Evolutionary conservation across 1,140 invertebrate species (phyloP), one percentile per base, ranked within the genome.

Genomic region (Drosophila jambulina): DNA sequence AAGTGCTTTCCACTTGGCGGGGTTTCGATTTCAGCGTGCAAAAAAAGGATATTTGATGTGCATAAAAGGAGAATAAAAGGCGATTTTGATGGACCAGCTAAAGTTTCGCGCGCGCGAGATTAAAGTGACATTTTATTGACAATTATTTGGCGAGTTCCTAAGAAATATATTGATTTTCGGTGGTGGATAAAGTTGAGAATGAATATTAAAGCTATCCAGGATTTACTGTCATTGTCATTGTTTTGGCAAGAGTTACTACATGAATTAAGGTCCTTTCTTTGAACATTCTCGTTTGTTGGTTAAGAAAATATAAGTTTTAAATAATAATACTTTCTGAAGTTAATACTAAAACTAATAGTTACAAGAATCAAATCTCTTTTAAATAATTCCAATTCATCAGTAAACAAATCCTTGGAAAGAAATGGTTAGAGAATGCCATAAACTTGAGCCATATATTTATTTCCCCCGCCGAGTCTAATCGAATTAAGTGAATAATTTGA

Each of bases 1-100:
- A 76, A 74, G 56, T 61, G 62, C 77, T 78, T 82, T 82, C 48
- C 80, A 75, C 80, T 75, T 69, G 75, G 54, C 27, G 53, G 43
- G 43, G 59, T 36, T 82, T 69, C 58, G 58, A 76, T 81, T 76
- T 32, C 58, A 48, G 61, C 42, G 45, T n/a, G 53, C 45, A 23
- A 36, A 40, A 49, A 53, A 63, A 48, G 23, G 51, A 36, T 32
- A 42, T 77, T 77, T 74, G 40, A 42, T 42, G 46, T 21, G 29
- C 60, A 32, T 38, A 64, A 76, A 51, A 38, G 25, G 59, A 61
- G 63, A 60, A 63, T 46, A 23, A 29, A 36, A 29, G 13, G 62
- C 46, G 21, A 19, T 43, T 54, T 70, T 65, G 62, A 62, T 38
- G 42, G 62, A 62, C 62, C 42, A 25, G 62, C 38, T 65, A 34